These are phyloP conservation scores for Catostylus mosaicus DNA, from an alignment of 30 jellyfish, hydroid and myxozoan genomes.

Conservation along the genomic window DNA sequence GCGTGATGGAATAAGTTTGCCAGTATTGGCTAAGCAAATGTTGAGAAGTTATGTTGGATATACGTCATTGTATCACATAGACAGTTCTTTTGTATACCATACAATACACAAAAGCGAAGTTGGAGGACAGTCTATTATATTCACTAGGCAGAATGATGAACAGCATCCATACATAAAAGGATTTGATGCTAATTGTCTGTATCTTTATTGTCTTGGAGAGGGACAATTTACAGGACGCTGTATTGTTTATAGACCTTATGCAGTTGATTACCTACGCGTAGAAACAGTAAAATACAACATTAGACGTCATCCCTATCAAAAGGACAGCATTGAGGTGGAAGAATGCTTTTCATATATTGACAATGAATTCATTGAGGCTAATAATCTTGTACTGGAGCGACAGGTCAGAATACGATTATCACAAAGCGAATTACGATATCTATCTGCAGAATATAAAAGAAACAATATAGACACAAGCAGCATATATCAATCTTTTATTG, in stretches of 20 bases:
- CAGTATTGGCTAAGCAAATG: constrained; percentile 11
- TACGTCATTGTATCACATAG: neutral
- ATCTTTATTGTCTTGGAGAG: constrained; percentile 13
- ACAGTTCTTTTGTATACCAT: too few relatives aligned
- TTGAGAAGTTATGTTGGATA: neutral
- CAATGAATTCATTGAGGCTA: neutral
- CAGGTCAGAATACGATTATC: neutral
- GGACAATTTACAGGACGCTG: neutral
- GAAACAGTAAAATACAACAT: neutral
- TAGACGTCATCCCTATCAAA: neutral
- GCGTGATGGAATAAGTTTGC: neutral
- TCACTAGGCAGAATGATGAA: constrained; percentile 3
- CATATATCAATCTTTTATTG: too few relatives aligned
- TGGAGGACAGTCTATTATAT: constrained; percentile 19
- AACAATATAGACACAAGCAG: neutral
- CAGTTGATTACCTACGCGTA: neutral
- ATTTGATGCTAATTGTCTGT: neutral
- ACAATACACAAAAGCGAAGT: neutral
- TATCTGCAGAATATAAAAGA: neutral
- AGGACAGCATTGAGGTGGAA: neutral
- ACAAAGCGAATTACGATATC: neutral
- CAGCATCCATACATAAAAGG: constrained; percentile 7
- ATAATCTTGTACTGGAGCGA: neutral
- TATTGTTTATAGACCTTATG: neutral
- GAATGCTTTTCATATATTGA: neutral